phyloP scores from a whole-genome alignment of 2,113 vertebrate species.

The Pandion haliaetus region DNA sequence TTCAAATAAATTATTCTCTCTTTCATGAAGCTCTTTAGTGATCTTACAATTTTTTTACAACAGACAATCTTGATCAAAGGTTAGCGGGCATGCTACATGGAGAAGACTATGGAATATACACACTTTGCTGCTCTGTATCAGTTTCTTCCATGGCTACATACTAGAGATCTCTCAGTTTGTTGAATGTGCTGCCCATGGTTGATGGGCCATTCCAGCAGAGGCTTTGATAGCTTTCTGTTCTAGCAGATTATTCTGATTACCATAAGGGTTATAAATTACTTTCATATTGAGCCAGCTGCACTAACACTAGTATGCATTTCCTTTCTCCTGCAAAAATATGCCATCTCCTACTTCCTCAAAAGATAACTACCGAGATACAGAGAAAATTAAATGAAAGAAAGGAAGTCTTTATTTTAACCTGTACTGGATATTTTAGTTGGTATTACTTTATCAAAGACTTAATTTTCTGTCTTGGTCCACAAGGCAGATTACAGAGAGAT shows the following conservation, averaged over 20 bases:
- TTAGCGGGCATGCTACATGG: fast-evolving
- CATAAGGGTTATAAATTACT: background rate
- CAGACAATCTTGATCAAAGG: background rate
- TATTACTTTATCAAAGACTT: background rate
- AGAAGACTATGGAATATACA: background rate
- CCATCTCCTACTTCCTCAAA: background rate
- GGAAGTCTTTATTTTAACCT: background rate
- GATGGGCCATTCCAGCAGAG: background rate
- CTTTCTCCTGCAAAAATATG: background rate
- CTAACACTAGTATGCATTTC: background rate
- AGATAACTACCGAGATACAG: background rate
- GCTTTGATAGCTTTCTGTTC: background rate
- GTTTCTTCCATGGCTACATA: background rate
- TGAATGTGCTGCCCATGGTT: background rate
- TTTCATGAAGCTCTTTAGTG: background rate
- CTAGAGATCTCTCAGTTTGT: background rate
- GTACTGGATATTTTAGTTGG: background rate
- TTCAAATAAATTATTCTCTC: background rate
- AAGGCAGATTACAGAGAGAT: background rate
- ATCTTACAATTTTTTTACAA: background rate
- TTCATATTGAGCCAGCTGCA: background rate
- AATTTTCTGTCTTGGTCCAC: background rate
- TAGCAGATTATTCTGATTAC: background rate
- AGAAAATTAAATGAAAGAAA: background rate
- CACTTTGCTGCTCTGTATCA: background rate